Conservation (phyloP, 2,113 vertebrate species). For the Phrynosoma platyrhinos region DNA sequence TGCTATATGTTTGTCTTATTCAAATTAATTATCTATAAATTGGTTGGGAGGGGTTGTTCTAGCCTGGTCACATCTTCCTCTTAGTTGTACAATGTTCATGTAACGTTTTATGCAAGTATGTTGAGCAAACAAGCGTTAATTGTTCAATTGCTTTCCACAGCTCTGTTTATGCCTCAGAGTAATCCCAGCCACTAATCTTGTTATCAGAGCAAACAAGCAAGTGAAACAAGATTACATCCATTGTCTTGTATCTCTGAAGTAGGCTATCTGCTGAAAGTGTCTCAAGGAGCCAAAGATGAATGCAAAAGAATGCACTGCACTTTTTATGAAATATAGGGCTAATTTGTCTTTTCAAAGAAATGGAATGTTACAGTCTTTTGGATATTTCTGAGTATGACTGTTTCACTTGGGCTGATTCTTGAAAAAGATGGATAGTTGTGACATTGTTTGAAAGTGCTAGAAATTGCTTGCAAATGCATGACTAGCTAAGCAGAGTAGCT, state of each 20-base stretch:
- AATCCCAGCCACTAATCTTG: constrained; percentile 24
- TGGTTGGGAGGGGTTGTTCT: not conserved
- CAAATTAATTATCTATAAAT: not conserved
- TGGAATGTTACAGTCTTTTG: constrained; percentile 1
- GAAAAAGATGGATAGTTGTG: constrained; percentile 37
- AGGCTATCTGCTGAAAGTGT: not conserved
- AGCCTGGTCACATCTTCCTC: not conserved
- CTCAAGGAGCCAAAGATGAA: constrained; percentile 7
- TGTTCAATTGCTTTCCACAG: constrained; percentile 16
- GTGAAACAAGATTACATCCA: not conserved
- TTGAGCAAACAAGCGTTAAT: constrained; percentile 17
- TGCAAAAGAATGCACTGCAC: not conserved
- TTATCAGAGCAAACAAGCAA: constrained; percentile 25
- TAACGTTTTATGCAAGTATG: constrained; percentile 11
- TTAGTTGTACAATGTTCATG: constrained; percentile 14
- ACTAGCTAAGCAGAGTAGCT: constrained; percentile 47
- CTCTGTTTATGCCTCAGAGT: not conserved
- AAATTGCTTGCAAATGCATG: constrained; percentile 48
- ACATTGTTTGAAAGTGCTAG: constrained; percentile 40
- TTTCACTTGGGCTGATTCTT: constrained; percentile 35
- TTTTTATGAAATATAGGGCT: not conserved
- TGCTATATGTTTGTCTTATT: not conserved
- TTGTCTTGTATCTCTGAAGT: constrained; percentile 30
- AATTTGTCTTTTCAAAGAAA: constrained; percentile 35
- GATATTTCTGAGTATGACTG: not conserved